Evolutionary conservation across 2,888 invertebrate species (phyloP).

Genomic region (Tetramorium bicarinatum): DNA sequence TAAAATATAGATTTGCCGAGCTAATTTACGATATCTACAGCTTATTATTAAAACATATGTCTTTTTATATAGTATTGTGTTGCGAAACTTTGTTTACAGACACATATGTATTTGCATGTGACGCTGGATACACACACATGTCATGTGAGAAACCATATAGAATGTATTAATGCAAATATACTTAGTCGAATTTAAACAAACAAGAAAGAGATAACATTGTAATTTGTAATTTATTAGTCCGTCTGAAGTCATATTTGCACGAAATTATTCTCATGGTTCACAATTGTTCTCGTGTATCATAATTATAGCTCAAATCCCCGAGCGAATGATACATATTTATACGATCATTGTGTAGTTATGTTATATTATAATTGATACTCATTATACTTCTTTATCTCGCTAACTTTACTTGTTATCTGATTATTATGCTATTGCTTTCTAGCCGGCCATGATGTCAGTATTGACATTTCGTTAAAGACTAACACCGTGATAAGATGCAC

Average conservation of each 20-base stretch:
- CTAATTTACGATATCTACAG: slow-evolving; percentile 38
- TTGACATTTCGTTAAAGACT: slow-evolving; percentile 55
- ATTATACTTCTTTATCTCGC: slow-evolving; percentile 14
- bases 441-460: slow-evolving; percentile 67
- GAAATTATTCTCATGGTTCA: neutral
- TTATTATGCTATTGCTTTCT: slow-evolving; percentile 73
- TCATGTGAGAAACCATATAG: neutral
- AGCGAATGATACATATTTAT: neutral
- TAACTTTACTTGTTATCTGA: slow-evolving; percentile 49
- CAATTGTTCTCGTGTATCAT: neutral
- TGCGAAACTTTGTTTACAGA: slow-evolving; percentile 16
- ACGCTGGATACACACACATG: neutral
- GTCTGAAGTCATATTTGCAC: neutral
- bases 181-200: slow-evolving; percentile 10
- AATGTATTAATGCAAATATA: slow-evolving; percentile 14
- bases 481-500: slow-evolving; percentile 55
- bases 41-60: slow-evolving; percentile 24
- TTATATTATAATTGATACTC: slow-evolving; percentile 30
- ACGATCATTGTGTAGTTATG: slow-evolving; percentile 1
- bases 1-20: slow-evolving; percentile 62
- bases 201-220: neutral
- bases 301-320: slow-evolving; percentile 1
- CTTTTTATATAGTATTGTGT: slow-evolving; percentile 18
- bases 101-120: neutral
- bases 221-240: neutral